Evolutionary conservation across 2,888 invertebrate species (phyloP).

Genomic region (Dione vanillae): DNA sequence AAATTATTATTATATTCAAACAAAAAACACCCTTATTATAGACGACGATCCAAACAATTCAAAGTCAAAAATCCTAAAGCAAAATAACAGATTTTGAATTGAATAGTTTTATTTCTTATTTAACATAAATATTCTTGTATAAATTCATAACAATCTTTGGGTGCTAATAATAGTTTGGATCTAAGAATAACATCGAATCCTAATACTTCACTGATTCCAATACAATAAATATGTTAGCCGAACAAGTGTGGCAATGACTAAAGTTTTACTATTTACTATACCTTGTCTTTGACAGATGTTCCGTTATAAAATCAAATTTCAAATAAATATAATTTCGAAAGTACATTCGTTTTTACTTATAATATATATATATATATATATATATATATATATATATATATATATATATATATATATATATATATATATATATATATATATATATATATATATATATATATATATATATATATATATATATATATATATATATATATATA

Average conservation of each 20-base stretch:
- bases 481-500: not conserved
- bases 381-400: not conserved
- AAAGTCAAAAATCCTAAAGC: constrained; percentile 61
- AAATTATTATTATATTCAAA: not conserved
- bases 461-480: not conserved
- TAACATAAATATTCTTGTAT: constrained; percentile 84
- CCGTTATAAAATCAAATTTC: not conserved
- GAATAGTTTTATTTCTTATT: constrained; percentile 81
- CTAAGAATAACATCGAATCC: constrained; percentile 69
- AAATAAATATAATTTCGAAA: constrained; percentile 8
- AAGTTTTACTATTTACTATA: constrained; percentile 65
- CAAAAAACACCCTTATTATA: constrained; percentile 2
- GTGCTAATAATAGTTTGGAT: constrained; percentile 73
- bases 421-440: too few species aligned
- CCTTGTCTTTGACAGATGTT: constrained; percentile 34
- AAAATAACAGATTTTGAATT: constrained; percentile 61
- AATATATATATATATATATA: not conserved
- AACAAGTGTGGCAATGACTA: constrained; percentile 67
- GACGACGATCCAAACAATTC: constrained; percentile 53
- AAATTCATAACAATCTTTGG: constrained; percentile 85
- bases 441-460: not conserved
- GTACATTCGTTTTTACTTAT: not conserved
- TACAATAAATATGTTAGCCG: constrained; percentile 58
- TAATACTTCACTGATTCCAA: constrained; percentile 55
- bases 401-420: too few species aligned